These are phyloP conservation scores for Macroteleia sp. DNA, from an alignment of 2,888 invertebrate species.

Conservation along the genomic window DNA sequence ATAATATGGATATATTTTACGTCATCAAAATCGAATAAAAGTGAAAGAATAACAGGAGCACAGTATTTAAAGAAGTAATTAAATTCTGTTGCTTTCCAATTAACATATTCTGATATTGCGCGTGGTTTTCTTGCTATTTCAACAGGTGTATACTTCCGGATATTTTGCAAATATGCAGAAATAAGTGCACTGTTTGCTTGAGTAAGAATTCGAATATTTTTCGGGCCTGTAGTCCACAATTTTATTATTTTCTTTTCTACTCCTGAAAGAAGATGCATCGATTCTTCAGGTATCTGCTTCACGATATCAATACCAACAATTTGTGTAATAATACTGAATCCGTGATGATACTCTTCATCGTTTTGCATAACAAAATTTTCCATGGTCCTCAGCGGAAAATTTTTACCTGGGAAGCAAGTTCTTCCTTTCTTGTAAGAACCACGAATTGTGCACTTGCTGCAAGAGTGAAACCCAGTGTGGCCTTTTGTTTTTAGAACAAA, in stretches of 20 bases:
- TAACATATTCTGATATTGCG: too few species aligned
- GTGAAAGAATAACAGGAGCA: too few species aligned
- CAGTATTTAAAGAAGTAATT: too few species aligned
- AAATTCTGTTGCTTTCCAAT: too few species aligned
- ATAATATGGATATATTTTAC: conserved; percentile 1
- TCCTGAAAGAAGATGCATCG: conserved; percentile 15
- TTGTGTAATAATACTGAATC: not conserved
- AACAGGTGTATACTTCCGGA: too few species aligned
- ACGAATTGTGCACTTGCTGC: conserved; percentile 15
- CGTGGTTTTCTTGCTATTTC: too few species aligned
- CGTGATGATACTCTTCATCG: conserved; percentile 12
- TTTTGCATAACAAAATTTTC: not conserved
- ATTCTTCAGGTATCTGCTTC: conserved; percentile 13
- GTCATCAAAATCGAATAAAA: not conserved
- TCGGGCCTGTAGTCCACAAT: conserved; percentile 6
- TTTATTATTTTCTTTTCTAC: conserved; percentile 20
- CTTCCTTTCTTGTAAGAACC: not conserved
- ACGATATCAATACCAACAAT: conserved; percentile 10
- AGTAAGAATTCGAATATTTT: too few species aligned
- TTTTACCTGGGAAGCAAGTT: not conserved
- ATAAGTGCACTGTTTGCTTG: too few species aligned
- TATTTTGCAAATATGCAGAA: too few species aligned
- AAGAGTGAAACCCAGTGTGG: conserved; percentile 13
- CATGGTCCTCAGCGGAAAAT: not conserved
- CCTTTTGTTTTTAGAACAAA: conserved; percentile 21